These are phyloP conservation scores for Pseudomyrmex pallidus DNA, from an alignment of 1,140 invertebrate genomes.

Conservation along the genomic window DNA sequence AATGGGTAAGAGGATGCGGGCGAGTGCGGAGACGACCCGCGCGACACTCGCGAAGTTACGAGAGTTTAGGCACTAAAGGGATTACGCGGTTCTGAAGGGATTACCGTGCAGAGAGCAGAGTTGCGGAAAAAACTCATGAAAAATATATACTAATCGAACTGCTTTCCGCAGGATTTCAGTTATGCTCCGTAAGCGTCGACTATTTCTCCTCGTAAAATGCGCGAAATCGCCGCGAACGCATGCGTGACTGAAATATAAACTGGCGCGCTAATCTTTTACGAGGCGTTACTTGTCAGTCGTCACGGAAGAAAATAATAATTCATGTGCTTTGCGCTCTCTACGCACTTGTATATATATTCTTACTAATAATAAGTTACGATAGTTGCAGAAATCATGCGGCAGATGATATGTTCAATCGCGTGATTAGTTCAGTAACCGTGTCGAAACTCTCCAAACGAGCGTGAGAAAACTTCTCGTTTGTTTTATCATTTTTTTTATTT, in stretches of 20 bases:
- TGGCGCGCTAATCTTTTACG: slow-evolving; percentile 70
- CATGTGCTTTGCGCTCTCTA: slow-evolving; percentile 45
- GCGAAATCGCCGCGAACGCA: slow-evolving; percentile 70
- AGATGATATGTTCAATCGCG: slow-evolving; percentile 15
- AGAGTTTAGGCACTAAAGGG: not conserved
- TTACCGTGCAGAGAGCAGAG: not conserved
- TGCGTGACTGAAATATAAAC: slow-evolving; percentile 70
- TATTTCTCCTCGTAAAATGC: slow-evolving; percentile 65
- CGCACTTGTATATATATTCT: slow-evolving; percentile 61
- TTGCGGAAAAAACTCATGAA: slow-evolving; percentile 36
- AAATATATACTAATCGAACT: slow-evolving; percentile 65
- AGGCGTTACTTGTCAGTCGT: slow-evolving; percentile 74
- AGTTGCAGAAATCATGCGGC: slow-evolving; percentile 61
- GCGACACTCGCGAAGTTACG: slow-evolving; percentile 26
- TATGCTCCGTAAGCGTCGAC: slow-evolving; percentile 32
- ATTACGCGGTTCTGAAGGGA: not conserved
- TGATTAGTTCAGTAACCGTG: slow-evolving; percentile 43
- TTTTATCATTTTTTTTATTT: not conserved
- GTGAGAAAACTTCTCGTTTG: slow-evolving; percentile 45
- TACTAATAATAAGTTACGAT: slow-evolving; percentile 63
- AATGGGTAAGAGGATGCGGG: not conserved
- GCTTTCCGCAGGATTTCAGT: slow-evolving; percentile 55
- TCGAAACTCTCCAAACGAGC: not conserved
- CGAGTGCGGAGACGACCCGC: not conserved
- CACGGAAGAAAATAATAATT: slow-evolving; percentile 65